Base-by-base conservation (phyloP, 2,888 invertebrate genomes). In the Drepanosiphum platanoidis region DNA sequence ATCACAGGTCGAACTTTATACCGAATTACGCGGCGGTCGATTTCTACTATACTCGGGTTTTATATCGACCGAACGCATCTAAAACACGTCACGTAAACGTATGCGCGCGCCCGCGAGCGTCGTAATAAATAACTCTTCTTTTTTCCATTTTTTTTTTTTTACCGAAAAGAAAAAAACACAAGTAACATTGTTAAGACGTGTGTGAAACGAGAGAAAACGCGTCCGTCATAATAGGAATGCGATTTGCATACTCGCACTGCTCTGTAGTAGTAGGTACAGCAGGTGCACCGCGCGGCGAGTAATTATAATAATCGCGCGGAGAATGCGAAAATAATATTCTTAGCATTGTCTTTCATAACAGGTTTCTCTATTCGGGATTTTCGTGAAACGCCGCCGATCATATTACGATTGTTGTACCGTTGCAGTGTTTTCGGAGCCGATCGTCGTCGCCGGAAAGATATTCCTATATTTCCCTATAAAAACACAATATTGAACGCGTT, bases 201-300 rank as follows among this genome's bases (percentile, higher is more conserved):
- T 58, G 71, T 71, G 36, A 81, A 71, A 71, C 15, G 71, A 71
- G 81, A 81, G 81, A 81, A 81, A 81, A 81, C 81, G 39, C 36
- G 7, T 22, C 46, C 27, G 18, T 70, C 34, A n/a, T 58, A 71
- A 71, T 58, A 32, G 34, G 34, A 81, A 71, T 39, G n/a, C 22
- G n/a, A 81, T 81, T 81, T 81, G 30, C 81, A 81, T 81, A 71
- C 52, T 22, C 3, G 15, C 9, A 15, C 18, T 46, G 18, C 18
- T 9, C 3, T 52, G 5, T 22, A 18, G 18, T 52, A 0, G 27
- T 39, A 75, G 18, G 13, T 36, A 75, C n/a, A n/a, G n/a, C n/a
- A n/a, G 27, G 27, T 27, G 9, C 42, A 8, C 78, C 18, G 32
- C 5, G n/a, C 1, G 42, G 27, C 15, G 32, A 70, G 36, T 58